Evolutionary conservation across 1,140 invertebrate species (phyloP).

Genomic region (Thalassaphorura encarpata): DNA sequence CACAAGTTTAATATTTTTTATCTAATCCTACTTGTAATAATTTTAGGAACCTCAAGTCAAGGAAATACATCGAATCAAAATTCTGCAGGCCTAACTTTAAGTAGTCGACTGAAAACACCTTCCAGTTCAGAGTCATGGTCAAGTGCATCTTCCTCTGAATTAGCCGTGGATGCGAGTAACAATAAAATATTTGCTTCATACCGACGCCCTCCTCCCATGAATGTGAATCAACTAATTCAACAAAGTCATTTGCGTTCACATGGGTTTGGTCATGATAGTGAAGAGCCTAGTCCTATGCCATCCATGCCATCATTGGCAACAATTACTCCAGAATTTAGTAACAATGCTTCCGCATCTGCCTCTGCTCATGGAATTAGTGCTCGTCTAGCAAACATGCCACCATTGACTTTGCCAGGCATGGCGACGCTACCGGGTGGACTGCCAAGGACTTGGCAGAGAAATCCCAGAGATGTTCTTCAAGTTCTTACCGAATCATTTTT

Average conservation of each 20-base stretch:
- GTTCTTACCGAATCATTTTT: conserved; percentile 28
- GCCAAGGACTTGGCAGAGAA: conserved; percentile 26
- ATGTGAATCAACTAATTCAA: background rate
- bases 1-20: no score
- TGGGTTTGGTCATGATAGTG: conserved; percentile 10
- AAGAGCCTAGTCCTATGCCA: conserved; percentile 20
- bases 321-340: conserved; percentile 21
- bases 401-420: no score
- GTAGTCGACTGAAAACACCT: conserved; percentile 22
- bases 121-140: conserved; percentile 33
- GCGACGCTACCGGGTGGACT: background rate
- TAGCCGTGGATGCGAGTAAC: conserved; percentile 27
- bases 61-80: background rate
- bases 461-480: conserved; percentile 29
- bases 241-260: background rate
- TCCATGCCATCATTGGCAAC: conserved; percentile 28
- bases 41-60: no score
- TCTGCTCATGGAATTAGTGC: conserved; percentile 6
- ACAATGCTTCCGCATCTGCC: conserved; percentile 10
- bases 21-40: no score
- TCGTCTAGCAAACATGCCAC: conserved; percentile 3
- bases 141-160: conserved; percentile 28
- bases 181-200: conserved; percentile 27
- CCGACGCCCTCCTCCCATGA: background rate
- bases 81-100: background rate